Evolutionary conservation across 2,113 vertebrate genomes (phyloP), one percentile per base, ranked within the genome.

Genomic region (Brevimyrus niger): DNA sequence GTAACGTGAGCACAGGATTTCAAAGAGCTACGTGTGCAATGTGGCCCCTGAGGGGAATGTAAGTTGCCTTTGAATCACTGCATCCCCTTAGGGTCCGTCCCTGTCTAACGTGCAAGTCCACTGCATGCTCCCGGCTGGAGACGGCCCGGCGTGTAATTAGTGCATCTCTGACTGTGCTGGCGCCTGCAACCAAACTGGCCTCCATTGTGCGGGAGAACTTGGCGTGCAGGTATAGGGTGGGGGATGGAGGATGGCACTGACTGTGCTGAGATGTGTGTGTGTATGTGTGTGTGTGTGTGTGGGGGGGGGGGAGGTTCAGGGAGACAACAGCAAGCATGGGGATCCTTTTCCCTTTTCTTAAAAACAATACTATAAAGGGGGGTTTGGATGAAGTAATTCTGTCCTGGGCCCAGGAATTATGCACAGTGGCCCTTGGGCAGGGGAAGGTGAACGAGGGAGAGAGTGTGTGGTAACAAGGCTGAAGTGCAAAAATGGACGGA

Each of bases 391-490:
- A 69, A 69, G 61, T 27, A 31, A 11, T 27, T 65, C 27, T 65
- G 61, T 27, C n/a, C 61, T 65, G 61, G 61, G n/a, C 27, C 61
- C 0, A 27, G 47, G 44, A 27, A 48, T 23, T 50, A 51, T 27
- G n/a, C 21, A 6, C 10, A n/a, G 9, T 23, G n/a, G 46, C n/a
- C 46, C 21, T 27, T 86, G 3, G n/a, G n/a, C 46, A 0, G 38
- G 23, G 47, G 82, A 84, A 46, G 42, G 82, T 44, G 82, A 89
- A 92, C 5, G 53, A 13, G 89, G 58, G 51, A 11, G 17, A 65
- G 51, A 11, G 17, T 46, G 38, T 6, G 69, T 85, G 46, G 82
- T 91, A 90, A 90, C 19, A 11, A 91, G 88, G 90, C 90, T 91
- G 73, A 80, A 80, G 35, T 19, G 15, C 19, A 42, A 80, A 80